phyloP scores from a whole-genome alignment of 2,113 vertebrate species.

The Pteronura brasiliensis region DNA sequence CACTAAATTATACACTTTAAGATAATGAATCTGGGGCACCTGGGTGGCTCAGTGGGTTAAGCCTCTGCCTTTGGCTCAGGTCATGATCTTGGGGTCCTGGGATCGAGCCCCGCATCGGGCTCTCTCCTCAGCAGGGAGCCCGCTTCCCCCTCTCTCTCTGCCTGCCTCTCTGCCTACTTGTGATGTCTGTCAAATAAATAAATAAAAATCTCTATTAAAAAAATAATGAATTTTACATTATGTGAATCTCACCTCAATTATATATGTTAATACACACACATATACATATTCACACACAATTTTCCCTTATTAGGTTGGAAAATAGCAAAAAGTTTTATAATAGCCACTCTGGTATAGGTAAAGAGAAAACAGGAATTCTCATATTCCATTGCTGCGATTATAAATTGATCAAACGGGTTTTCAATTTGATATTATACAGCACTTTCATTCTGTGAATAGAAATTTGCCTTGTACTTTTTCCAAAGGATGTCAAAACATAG shows the following conservation, averaged over 20 bases:
- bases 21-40: neutral
- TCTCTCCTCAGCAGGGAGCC: too few species aligned
- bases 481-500: neutral
- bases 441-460: neutral
- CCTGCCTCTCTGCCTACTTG: too few species aligned
- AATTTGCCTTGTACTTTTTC: neutral
- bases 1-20: neutral
- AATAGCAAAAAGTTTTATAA: neutral
- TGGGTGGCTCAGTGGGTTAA: too few species aligned
- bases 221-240: neutral
- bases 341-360: neutral
- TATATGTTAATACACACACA: neutral
- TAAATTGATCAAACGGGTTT: neutral
- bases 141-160: too few species aligned
- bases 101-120: too few species aligned
- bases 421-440: neutral
- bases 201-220: neutral
- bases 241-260: neutral
- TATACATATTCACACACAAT: neutral
- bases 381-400: neutral
- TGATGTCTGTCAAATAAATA: too few species aligned
- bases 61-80: too few species aligned
- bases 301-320: neutral
- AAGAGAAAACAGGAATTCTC: neutral
- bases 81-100: too few species aligned